Percentiles rank a stretch among this genome's conserved stretches.
phyloP scores from a whole-genome alignment of 2,888 invertebrate species.

The Reticulitermes lucifugus region DNA sequence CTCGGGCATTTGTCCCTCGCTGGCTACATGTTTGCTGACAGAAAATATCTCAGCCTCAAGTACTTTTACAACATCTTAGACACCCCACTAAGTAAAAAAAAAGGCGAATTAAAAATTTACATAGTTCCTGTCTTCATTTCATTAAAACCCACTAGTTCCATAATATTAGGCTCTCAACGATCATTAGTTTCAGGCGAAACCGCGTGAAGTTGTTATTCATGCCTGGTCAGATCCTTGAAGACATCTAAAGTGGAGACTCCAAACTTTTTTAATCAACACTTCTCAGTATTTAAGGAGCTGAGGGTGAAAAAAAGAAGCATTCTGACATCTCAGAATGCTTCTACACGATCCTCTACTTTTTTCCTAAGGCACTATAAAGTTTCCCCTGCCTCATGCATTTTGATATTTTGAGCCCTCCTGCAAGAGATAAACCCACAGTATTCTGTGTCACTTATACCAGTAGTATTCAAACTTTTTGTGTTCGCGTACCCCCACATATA shows the following conservation, averaged over 20 bases:
- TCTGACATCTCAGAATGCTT: background rate
- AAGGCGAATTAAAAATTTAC: background rate
- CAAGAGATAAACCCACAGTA: too few relatives aligned
- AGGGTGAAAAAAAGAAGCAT: background rate
- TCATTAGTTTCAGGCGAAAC: background rate
- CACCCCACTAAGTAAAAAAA: background rate
- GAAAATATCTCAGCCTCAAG: too few relatives aligned
- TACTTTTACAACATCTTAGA: too few relatives aligned
- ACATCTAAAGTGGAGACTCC: slow-evolving; percentile 4
- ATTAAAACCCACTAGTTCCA: background rate
- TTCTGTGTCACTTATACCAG: too few relatives aligned
- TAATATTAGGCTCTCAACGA: background rate
- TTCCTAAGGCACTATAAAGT: background rate
- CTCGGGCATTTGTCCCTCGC: too few relatives aligned
- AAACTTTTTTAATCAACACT: slow-evolving; percentile 42
- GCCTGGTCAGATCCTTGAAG: background rate
- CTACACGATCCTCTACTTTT: background rate
- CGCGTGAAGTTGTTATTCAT: background rate
- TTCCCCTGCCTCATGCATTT: background rate
- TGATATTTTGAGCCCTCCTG: background rate
- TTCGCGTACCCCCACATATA: too few relatives aligned
- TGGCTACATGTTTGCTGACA: too few relatives aligned
- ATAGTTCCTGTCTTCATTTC: background rate
- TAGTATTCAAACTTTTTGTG: too few relatives aligned
- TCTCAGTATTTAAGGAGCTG: background rate